phyloP scores from a whole-genome alignment of 2,888 invertebrate species.

The Lasioglossum leucozonium region DNA sequence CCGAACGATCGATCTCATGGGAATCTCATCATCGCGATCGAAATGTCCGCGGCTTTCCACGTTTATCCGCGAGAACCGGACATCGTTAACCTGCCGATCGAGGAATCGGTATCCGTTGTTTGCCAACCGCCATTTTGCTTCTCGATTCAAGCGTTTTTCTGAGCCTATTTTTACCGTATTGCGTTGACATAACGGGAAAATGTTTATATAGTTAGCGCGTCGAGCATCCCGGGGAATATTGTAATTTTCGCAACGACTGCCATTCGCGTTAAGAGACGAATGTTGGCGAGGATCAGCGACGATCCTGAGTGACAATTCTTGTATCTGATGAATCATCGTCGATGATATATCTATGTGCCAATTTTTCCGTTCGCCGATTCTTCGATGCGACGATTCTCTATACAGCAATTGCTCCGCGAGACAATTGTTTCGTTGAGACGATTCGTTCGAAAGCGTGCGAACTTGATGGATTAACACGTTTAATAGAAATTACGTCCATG shows the following conservation, averaged over 20 bases:
- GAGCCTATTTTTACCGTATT: neutral
- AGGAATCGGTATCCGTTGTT: slow-evolving; percentile 3
- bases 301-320: neutral
- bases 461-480: neutral
- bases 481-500: neutral
- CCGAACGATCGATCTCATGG: neutral
- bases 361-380: neutral
- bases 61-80: neutral
- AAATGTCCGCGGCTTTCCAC: neutral
- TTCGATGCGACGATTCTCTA: neutral
- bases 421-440: neutral
- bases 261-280: neutral
- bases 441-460: neutral
- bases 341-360: neutral
- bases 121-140: neutral
- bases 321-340: neutral
- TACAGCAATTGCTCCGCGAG: too few species aligned
- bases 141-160: neutral
- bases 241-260: neutral
- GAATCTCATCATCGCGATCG: neutral
- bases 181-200: neutral
- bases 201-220: neutral
- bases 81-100: neutral
- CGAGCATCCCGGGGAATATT: neutral
- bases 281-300: neutral